phyloP scores from a whole-genome alignment of 2,888 invertebrate genomes.

The Luperina nickerlii region DNA sequence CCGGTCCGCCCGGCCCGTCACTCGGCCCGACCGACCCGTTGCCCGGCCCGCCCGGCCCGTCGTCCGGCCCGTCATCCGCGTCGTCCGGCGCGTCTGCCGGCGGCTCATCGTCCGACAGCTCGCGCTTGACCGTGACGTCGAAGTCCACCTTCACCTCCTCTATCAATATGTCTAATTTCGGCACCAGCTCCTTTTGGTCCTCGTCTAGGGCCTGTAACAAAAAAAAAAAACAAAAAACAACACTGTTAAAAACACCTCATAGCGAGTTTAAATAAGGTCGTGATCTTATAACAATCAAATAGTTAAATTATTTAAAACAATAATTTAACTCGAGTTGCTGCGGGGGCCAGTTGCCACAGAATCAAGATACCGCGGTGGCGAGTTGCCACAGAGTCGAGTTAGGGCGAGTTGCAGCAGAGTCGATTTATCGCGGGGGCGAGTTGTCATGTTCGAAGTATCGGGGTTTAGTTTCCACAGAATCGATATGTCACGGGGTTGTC shows the following conservation, averaged over 20 bases:
- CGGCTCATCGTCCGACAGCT: constrained; percentile 36
- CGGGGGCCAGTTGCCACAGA: not conserved
- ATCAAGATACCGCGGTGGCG: too few relatives aligned
- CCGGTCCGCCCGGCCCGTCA: not conserved
- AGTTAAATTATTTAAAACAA: not conserved
- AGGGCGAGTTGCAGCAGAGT: too few relatives aligned
- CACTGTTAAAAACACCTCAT: not conserved
- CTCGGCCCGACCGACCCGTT: not conserved
- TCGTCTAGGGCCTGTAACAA: constrained; percentile 42
- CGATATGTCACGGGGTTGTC: too few relatives aligned
- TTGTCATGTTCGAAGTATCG: not conserved
- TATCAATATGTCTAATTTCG: constrained; percentile 56
- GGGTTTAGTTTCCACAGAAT: too few relatives aligned
- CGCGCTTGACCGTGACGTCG: constrained; percentile 52
- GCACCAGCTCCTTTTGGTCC: constrained; percentile 33
- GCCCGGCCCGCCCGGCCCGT: not conserved
- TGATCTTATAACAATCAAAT: not conserved
- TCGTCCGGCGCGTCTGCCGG: not conserved
- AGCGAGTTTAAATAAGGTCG: too few relatives aligned
- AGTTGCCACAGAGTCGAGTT: too few relatives aligned
- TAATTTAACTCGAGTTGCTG: not conserved
- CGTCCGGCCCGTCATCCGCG: constrained; percentile 1
- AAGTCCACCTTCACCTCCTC: constrained; percentile 60
- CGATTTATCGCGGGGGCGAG: not conserved
- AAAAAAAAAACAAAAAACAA: too few relatives aligned